Evolutionary conservation across 2,888 invertebrate species (phyloP).

Genomic region (Capitulum mitella): DNA sequence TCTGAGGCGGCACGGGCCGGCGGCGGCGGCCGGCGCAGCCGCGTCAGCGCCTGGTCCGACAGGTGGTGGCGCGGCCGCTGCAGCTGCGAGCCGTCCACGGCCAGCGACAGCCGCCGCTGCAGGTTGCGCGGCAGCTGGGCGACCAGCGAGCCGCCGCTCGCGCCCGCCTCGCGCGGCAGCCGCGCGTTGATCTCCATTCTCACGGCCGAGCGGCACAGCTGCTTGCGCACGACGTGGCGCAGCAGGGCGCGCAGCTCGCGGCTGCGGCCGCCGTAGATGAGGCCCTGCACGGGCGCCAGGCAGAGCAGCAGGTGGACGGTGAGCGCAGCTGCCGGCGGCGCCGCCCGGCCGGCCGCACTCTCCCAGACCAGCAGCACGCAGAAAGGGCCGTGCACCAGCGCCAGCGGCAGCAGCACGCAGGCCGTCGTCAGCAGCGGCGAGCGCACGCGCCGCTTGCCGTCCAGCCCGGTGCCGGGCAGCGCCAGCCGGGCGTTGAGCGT

Average conservation of each 20-base stretch:
- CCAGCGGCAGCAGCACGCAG: background rate
- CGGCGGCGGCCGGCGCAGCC: too few species aligned
- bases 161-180: background rate
- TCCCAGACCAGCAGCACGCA: background rate
- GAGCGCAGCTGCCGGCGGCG: background rate
- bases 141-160: too few species aligned
- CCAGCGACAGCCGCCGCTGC: too few species aligned
- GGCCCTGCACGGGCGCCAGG: background rate
- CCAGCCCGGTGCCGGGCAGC: background rate
- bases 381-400: background rate
- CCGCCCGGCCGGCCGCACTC: background rate
- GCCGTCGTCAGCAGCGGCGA: background rate
- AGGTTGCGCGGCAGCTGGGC: too few species aligned
- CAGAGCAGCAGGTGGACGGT: background rate
- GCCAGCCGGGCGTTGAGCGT: background rate
- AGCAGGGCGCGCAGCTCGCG: background rate
- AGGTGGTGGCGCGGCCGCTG: too few species aligned
- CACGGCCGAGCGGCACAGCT: background rate
- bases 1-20: too few species aligned
- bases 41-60: too few species aligned
- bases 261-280: background rate
- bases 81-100: too few species aligned
- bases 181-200: background rate
- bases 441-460: background rate
- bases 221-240: background rate